phyloP scores from a whole-genome alignment of 2,797 vertebrate species.

The Pantherophis alleghaniensis region DNA sequence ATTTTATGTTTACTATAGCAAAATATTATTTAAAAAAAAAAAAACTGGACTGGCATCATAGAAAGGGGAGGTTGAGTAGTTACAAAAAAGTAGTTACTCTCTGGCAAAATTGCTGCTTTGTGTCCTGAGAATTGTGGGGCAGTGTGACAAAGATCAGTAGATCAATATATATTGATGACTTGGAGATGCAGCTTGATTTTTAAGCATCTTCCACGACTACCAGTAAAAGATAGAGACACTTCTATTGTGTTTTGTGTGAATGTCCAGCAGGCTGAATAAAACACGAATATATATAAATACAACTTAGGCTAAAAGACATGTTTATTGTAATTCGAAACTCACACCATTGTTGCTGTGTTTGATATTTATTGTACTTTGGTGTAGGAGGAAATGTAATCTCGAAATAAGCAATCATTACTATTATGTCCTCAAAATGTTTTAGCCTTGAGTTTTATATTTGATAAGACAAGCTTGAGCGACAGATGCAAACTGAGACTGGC shows the following conservation, averaged over 20 bases:
- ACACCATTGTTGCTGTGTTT: background rate
- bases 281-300: background rate
- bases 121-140: background rate
- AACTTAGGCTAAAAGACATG: background rate
- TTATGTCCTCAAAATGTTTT: slow-evolving; percentile 65
- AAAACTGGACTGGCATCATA: background rate
- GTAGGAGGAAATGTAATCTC: background rate
- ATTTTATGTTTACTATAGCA: background rate
- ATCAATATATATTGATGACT: background rate
- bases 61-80: background rate
- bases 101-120: background rate
- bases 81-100: background rate
- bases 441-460: slow-evolving; percentile 59
- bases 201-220: background rate
- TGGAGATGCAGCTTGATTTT: background rate
- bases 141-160: background rate
- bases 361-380: background rate
- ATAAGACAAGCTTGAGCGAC: slow-evolving; percentile 68
- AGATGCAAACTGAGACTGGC: slow-evolving; percentile 64
- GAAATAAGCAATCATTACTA: slow-evolving; percentile 51
- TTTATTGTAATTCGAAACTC: background rate
- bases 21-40: background rate
- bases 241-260: background rate
- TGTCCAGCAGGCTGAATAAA: background rate
- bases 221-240: background rate